Evolutionary conservation across 2,888 invertebrate genomes (phyloP).

Genomic region (Drosophila infuscata): DNA sequence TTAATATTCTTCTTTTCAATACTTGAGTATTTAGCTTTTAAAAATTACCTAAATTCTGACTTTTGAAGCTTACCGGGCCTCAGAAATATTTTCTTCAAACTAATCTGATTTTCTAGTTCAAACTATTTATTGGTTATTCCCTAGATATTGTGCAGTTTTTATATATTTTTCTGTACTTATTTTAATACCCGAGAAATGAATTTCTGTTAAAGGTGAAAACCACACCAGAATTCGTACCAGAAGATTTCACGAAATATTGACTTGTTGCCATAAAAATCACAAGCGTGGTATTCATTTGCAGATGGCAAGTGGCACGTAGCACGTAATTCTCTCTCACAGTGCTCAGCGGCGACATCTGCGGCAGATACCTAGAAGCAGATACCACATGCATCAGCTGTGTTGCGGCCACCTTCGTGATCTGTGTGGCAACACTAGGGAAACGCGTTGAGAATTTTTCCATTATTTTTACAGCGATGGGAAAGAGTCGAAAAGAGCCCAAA

Average conservation of each 20-base stretch:
- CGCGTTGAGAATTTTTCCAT: constrained; percentile 68
- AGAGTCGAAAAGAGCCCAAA: constrained; percentile 17
- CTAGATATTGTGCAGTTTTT: background rate
- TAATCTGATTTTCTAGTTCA: background rate
- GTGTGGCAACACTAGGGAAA: constrained; percentile 40
- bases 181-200: background rate
- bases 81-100: background rate
- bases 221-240: constrained; percentile 28
- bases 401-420: constrained; percentile 45
- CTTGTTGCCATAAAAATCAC: constrained; percentile 15
- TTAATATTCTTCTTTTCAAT: background rate
- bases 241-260: constrained; percentile 38
- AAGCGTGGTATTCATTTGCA: constrained; percentile 32
- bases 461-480: constrained; percentile 59
- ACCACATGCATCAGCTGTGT: constrained; percentile 45
- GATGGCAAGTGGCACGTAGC: constrained; percentile 38
- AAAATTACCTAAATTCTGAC: background rate
- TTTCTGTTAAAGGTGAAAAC: constrained; percentile 13
- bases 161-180: background rate
- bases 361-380: constrained; percentile 13
- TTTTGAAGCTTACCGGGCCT: background rate
- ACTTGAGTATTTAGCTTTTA: background rate
- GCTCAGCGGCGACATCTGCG: constrained; percentile 50
- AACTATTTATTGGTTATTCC: background rate
- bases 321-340: constrained; percentile 25